Evolutionary conservation across 2,888 invertebrate species (phyloP).

Genomic region (Erannis defoliaria): DNA sequence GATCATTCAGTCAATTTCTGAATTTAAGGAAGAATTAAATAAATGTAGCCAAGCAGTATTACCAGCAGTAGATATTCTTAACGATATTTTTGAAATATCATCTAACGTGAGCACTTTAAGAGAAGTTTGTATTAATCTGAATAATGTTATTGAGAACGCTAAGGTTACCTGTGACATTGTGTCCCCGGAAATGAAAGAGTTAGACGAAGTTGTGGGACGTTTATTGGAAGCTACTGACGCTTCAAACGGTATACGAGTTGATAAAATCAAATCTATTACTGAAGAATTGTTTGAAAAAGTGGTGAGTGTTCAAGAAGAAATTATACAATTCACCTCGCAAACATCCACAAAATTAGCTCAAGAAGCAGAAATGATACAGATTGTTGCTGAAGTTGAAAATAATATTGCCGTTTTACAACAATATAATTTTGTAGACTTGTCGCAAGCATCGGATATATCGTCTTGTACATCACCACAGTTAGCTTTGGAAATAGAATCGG

Average conservation of each 20-base stretch:
- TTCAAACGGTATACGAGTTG: conserved; percentile 62
- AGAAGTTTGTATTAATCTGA: conserved; percentile 65
- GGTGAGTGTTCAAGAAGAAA: conserved; percentile 67
- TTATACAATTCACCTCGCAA: conserved; percentile 64
- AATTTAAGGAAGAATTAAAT: conserved; percentile 69
- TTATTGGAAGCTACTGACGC: conserved; percentile 65
- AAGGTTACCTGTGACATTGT: conserved; percentile 40
- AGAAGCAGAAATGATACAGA: conserved; percentile 70
- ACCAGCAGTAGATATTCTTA: conserved; percentile 66
- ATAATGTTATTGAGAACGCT: conserved; percentile 57
- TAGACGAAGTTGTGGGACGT: conserved; percentile 59
- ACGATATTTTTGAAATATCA: conserved; percentile 69
- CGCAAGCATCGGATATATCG: conserved; percentile 64
- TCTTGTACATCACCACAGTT: conserved; percentile 58
- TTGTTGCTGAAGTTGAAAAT: conserved; percentile 69
- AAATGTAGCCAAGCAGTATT: conserved; percentile 66
- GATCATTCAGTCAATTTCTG: conserved; percentile 64
- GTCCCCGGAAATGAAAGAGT: conserved; percentile 49
- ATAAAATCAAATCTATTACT: conserved; percentile 64
- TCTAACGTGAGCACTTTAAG: conserved; percentile 66
- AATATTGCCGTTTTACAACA: conserved; percentile 74
- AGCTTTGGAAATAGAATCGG: conserved; percentile 64
- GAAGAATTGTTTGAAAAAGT: conserved; percentile 70
- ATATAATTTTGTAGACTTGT: conserved; percentile 72
- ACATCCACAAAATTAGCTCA: conserved; percentile 55